Conservation (phyloP, 1,140 invertebrate species). For the Solenopsis fugax region DNA sequence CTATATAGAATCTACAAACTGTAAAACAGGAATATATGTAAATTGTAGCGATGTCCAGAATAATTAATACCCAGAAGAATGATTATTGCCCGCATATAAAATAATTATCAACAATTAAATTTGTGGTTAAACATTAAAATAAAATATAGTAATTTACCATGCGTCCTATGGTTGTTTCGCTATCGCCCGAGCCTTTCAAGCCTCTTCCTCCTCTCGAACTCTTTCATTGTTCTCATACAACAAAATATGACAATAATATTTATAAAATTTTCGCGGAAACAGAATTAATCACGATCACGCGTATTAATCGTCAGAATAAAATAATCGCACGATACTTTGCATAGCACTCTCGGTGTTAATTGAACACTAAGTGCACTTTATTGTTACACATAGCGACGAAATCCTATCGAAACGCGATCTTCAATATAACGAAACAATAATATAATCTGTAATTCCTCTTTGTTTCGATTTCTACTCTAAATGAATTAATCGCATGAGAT, state of each 20-base stretch:
- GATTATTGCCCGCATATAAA: not conserved
- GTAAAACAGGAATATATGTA: not conserved
- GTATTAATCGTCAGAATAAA: not conserved
- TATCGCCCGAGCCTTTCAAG: not conserved
- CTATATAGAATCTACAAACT: not conserved
- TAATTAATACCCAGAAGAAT: not conserved
- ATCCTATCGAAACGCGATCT: not conserved
- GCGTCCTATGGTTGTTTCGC: not conserved
- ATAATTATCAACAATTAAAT: slow-evolving; percentile 10
- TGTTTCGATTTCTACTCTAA: not conserved
- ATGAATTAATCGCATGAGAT: not conserved
- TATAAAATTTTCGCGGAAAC: not conserved
- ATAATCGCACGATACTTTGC: not conserved
- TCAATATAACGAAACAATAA: not conserved
- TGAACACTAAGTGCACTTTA: not conserved
- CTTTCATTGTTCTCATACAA: not conserved
- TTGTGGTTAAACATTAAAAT: not conserved
- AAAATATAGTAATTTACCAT: not conserved
- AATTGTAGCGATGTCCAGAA: not conserved
- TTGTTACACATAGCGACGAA: not conserved
- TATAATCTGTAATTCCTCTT: not conserved
- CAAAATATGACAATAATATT: not conserved
- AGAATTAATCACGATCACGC: not conserved
- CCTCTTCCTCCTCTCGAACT: not conserved
- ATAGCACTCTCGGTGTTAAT: not conserved